Conservation (phyloP, 1,140 invertebrate genomes). For the Parasteatoda tepidariorum region DNA sequence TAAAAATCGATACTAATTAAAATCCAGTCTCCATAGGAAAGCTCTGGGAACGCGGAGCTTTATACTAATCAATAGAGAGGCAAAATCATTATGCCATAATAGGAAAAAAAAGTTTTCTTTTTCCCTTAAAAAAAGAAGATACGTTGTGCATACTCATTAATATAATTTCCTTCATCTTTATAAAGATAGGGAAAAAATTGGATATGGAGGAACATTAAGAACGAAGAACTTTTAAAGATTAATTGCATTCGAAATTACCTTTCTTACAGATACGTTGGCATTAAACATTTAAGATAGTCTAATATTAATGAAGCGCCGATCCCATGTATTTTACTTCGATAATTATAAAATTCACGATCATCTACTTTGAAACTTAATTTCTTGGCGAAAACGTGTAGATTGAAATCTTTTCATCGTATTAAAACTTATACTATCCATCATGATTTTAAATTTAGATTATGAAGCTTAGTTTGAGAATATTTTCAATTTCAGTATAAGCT, state of each 20-base stretch:
- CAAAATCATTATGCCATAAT: not conserved
- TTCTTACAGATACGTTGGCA: slow-evolving; percentile 4
- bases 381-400: slow-evolving; percentile 5
- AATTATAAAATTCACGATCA: slow-evolving; percentile 54
- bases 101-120: not conserved
- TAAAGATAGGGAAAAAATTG: not conserved
- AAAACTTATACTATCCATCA: slow-evolving; percentile 30
- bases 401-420: slow-evolving; percentile 29
- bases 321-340: slow-evolving; percentile 26
- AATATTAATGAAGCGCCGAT: slow-evolving; percentile 52
- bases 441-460: slow-evolving; percentile 40
- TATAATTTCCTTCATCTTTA: slow-evolving; percentile 38
- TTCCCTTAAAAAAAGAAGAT: not conserved
- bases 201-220: slow-evolving; percentile 43
- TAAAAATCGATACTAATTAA: slow-evolving; percentile 53
- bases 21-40: not conserved
- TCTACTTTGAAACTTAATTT: slow-evolving; percentile 15
- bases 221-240: slow-evolving; percentile 50
- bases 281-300: slow-evolving; percentile 54
- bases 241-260: slow-evolving; percentile 58
- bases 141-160: slow-evolving; percentile 42
- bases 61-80: slow-evolving; percentile 25
- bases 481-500: slow-evolving; percentile 20
- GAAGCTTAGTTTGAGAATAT: not conserved
- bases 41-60: slow-evolving; percentile 8